Conservation (phyloP, 2,797 vertebrate genomes). For the Rhabdomys pumilio region DNA sequence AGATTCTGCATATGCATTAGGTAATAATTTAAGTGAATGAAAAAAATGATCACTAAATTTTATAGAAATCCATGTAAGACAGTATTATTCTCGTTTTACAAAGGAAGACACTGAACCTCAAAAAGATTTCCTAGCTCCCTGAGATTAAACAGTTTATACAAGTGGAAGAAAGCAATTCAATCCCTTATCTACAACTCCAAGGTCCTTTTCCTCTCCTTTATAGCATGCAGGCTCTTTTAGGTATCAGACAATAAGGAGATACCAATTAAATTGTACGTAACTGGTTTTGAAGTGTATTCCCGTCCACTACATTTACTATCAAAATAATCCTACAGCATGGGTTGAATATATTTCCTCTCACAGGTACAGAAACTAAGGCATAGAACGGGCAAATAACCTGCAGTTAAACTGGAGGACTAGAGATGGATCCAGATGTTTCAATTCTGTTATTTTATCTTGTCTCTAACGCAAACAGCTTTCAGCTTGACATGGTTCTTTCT, state of each 20-base stretch:
- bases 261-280: background rate
- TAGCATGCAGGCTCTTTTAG: background rate
- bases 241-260: background rate
- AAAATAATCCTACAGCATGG: background rate
- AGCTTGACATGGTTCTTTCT: background rate
- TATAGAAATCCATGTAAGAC: background rate
- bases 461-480: background rate
- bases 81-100: background rate
- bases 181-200: background rate
- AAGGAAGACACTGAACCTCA: background rate
- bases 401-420: rapidly evolving
- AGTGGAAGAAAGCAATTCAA: background rate
- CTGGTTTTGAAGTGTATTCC: background rate
- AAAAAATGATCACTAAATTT: background rate
- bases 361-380: background rate
- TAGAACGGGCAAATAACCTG: background rate
- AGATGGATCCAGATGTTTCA: background rate
- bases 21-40: background rate
- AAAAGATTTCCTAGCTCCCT: background rate
- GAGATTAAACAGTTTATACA: background rate
- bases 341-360: background rate
- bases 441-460: background rate
- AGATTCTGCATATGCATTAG: background rate
- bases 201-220: background rate
- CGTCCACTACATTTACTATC: background rate